Base-by-base conservation (phyloP, 1,140 invertebrate genomes). In the Aphaenogaster ashmeadi region DNA sequence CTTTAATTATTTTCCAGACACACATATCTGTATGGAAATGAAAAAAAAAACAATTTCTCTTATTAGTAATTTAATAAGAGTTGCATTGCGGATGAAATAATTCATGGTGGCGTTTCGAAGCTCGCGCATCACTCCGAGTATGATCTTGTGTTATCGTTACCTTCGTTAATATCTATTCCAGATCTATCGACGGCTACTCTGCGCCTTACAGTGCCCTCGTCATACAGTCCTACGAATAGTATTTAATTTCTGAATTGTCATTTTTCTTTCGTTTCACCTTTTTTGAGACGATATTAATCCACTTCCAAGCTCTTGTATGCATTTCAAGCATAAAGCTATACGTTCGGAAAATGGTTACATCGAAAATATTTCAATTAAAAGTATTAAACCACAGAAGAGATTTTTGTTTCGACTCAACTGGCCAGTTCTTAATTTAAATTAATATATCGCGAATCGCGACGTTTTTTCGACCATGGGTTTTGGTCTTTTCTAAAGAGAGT, bases 161-260 rank as follows among this genome's bases (percentile, higher is more conserved):
- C 93, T 94, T 94, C 93, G 58, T 93, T 93, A 94, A 94, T 93
- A 93, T 94, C 93, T 93, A 94, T 88, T 92, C 93, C 93, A 93
- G 93, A 93, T 93, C 92, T 94, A 94, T 94, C 93, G 92, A 93
- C 91, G 91, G 92, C 92, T 93, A 94, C 91, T 93, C 93, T 93
- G 93, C 93, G 93, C 92, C 93, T 94, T 93, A 93, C 92, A 93
- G 90, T 93, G 91, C 92, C 92, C 92, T 93, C 93, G 84, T 94
- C 93, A 94, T 90, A 93, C 89, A 92, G 92, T 92, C 93, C 93
- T 94, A 93, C 89, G 92, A 74, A 94, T 94, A 93, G 89, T 88
- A 94, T 93, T 93, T 74, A 92, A 92, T 89, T 88, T 90, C 92
- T 87, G 71, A 93, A 90, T 92, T 86, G 50, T 79, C 74, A 75